Evolutionary conservation across 2,888 invertebrate genomes (phyloP), one percentile per base, ranked within the genome.

Genomic region (Dryadula phaetusa): DNA sequence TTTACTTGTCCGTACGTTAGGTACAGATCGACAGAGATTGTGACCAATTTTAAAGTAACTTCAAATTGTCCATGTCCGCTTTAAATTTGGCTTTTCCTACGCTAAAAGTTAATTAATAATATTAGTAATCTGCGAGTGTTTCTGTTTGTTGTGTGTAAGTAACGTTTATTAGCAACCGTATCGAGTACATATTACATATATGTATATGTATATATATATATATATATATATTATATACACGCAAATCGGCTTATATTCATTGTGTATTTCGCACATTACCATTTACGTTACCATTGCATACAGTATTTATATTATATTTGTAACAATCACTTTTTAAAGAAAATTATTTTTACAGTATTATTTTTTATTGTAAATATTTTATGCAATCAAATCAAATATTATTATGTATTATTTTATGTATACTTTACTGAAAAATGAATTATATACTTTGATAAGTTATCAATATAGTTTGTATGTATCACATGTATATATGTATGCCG

Each of bases 331-430:
- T 67, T 64, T 72, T 74, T 70, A 79, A 76, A 76, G 74, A 77
- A 76, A 75, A 76, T 76, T 78, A 77, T 42, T 73, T 70, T 60
- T 71, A 78, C 84, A 84, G 86, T 87, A 86, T 86, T 85, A 85
- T 80, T 81, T 78, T 75, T 77, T 77, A 34, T 34, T 18, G 12
- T 62, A 34, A 8, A 54, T 12, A 37, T 37, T 32, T 40, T 49
- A 54, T 54, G 8, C 16, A 58, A 25, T 16, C 0, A 58, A 28
- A 16, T 28, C 4, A 60, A 60, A 7, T 60, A 44, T n/a, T 60
- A 14, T 44, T 44, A 42, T 60, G 42, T 42, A 44, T 60, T 44
- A 60, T 32, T 25, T 32, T 42, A 44, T 18, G 14, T 28, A 60
- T 42, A 16, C 5, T 25, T 60, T 12, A 37, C 37, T 14, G 14